Conservation (phyloP, 1,140 invertebrate genomes). For the Pectinophora gossypiella region DNA sequence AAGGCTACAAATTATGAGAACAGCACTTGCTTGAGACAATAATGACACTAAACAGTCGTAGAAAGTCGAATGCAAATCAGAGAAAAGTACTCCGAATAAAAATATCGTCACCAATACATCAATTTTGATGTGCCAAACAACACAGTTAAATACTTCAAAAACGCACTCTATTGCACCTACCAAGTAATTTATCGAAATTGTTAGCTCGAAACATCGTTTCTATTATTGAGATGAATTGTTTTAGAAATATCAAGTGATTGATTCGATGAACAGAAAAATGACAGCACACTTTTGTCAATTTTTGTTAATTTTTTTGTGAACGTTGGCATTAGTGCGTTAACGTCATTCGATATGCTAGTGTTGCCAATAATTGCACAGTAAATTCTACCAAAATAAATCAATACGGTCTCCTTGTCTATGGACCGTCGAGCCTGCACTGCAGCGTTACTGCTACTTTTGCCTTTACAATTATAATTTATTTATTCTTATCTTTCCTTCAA, state of each 20-base stretch:
- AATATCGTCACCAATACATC: constrained; percentile 15
- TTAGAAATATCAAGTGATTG: constrained; percentile 58
- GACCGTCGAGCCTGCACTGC: no score
- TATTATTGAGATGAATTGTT: constrained; percentile 47
- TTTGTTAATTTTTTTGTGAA: constrained; percentile 38
- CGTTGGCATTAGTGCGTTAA: constrained; percentile 24
- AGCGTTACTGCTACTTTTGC: no score
- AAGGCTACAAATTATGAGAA: background rate
- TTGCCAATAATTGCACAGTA: no score
- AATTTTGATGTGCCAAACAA: background rate
- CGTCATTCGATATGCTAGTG: background rate
- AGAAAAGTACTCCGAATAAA: constrained; percentile 22
- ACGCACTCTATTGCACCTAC: constrained; percentile 48
- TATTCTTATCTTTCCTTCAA: no score
- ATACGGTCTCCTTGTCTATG: no score
- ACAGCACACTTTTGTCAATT: constrained; percentile 67
- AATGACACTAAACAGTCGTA: constrained; percentile 19
- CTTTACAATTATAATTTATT: no score
- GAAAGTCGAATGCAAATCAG: constrained; percentile 48
- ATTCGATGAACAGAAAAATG: constrained; percentile 58
- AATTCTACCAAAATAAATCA: no score
- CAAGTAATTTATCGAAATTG: constrained; percentile 79
- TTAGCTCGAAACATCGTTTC: constrained; percentile 77
- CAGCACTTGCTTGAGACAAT: background rate
- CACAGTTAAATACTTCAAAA: background rate